A percentile compares a stretch with the other conserved stretches of the same genome.
Conservation (phyloP, 2,797 vertebrate species). For the Etheostoma nigrum region DNA sequence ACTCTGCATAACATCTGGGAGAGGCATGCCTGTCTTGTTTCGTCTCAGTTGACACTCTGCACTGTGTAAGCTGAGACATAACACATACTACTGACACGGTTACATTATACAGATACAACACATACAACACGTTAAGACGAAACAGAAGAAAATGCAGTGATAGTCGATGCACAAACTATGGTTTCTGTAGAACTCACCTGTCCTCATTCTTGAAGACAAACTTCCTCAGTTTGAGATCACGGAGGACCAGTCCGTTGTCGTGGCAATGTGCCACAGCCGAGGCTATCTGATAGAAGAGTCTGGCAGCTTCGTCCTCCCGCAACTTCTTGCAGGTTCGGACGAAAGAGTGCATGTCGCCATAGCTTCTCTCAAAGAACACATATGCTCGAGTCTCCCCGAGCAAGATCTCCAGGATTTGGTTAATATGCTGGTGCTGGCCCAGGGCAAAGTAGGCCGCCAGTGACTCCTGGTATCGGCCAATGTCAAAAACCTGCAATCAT, state of each 20-base stretch:
- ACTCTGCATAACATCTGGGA: slow-evolving; percentile 47
- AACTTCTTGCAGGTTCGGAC: slow-evolving; percentile 99
- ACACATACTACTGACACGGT: slow-evolving; percentile 10
- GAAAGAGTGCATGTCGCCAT: slow-evolving; percentile 99
- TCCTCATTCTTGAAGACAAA: slow-evolving; percentile 99
- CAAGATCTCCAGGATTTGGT: slow-evolving; percentile 98
- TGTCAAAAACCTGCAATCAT: slow-evolving; percentile 91
- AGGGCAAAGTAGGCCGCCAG: slow-evolving; percentile 97
- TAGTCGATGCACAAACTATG: no score
- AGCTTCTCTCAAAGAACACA: slow-evolving; percentile 97
- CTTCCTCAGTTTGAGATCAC: slow-evolving; percentile 98
- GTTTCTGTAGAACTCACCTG: slow-evolving; percentile 86
- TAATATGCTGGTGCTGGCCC: slow-evolving; percentile 96
- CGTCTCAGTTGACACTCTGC: slow-evolving; percentile 50
- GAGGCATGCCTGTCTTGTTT: slow-evolving; percentile 23
- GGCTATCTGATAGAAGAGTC: slow-evolving; percentile 98
- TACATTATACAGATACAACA: slow-evolving; percentile 18
- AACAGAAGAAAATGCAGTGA: background rate
- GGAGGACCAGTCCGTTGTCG: slow-evolving; percentile 95
- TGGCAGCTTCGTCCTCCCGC: slow-evolving; percentile 96
- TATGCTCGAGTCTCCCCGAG: slow-evolving; percentile 96
- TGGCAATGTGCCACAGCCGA: slow-evolving; percentile 99
- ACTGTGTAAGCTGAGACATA: slow-evolving; percentile 43
- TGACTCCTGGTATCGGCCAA: slow-evolving; percentile 97
- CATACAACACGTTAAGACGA: slow-evolving; percentile 2